phyloP scores from a whole-genome alignment of 1,140 invertebrate genomes.

The Venturia canescens region DNA sequence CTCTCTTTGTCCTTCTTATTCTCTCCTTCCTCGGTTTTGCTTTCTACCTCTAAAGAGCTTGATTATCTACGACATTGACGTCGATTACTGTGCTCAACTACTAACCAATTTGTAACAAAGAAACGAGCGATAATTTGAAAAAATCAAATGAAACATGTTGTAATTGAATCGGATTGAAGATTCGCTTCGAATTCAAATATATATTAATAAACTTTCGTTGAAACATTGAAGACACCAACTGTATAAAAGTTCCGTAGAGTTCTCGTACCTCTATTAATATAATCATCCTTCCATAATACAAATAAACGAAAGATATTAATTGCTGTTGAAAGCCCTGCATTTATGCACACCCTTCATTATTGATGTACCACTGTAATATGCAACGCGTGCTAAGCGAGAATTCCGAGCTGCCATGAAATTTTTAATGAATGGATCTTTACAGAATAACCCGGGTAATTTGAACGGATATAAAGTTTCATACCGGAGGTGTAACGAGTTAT shows the following conservation, averaged over 20 bases:
- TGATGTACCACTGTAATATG: slow-evolving; percentile 14
- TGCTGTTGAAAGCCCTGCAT: slow-evolving; percentile 6
- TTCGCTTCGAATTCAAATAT: not conserved
- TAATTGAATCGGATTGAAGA: not conserved
- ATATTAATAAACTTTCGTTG: not conserved
- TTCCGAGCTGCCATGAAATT: slow-evolving; percentile 20
- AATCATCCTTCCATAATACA: not conserved
- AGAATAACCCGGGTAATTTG: slow-evolving; percentile 9
- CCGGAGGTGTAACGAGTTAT: not conserved
- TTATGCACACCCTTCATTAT: slow-evolving; percentile 34
- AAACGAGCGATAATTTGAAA: not conserved
- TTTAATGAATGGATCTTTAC: slow-evolving; percentile 32
- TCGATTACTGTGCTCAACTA: not conserved
- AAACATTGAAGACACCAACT: not conserved
- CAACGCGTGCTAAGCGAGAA: slow-evolving; percentile 27
- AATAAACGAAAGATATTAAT: slow-evolving; percentile 4
- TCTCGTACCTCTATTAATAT: too few relatives aligned
- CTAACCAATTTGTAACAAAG: slow-evolving; percentile 12
- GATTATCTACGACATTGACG: not conserved
- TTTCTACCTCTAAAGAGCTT: not conserved
- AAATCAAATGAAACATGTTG: not conserved
- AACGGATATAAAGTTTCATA: not conserved
- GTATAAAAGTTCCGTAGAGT: too few relatives aligned
- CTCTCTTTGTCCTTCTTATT: not conserved
- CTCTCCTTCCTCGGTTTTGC: not conserved